Evolutionary conservation across 2,888 invertebrate species (phyloP).

Genomic region (Amiota mariae): DNA sequence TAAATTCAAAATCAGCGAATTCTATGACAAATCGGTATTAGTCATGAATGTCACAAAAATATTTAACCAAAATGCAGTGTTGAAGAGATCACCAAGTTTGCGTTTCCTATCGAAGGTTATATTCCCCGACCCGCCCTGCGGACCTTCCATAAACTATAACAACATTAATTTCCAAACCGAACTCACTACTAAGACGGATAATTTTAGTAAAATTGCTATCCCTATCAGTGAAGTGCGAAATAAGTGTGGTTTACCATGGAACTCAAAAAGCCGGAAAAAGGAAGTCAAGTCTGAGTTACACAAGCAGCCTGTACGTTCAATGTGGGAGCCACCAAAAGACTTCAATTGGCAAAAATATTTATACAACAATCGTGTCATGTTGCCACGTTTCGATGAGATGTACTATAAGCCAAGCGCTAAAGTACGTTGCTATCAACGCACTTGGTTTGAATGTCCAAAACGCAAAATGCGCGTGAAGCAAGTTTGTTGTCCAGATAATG

Average conservation of each 20-base stretch:
- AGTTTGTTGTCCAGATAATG: constrained; percentile 49
- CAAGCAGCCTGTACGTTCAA: not conserved
- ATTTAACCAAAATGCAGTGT: too few species aligned
- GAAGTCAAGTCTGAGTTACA: not conserved
- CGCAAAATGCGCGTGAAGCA: constrained; percentile 41
- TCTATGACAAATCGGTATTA: too few species aligned
- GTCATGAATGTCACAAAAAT: too few species aligned
- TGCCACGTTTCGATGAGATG: constrained; percentile 41
- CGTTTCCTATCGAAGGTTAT: not conserved
- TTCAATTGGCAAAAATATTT: not conserved
- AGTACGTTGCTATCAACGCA: constrained; percentile 51
- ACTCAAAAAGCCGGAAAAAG: not conserved
- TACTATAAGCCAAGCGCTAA: constrained; percentile 42
- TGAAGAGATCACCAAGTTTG: too few species aligned
- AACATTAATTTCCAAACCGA: too few species aligned
- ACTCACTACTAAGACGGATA: too few species aligned
- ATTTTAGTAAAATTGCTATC: not conserved
- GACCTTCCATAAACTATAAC: not conserved
- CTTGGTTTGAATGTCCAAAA: constrained; percentile 60
- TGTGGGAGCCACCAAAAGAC: constrained; percentile 5
- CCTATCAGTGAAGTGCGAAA: not conserved
- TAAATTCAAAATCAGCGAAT: too few species aligned
- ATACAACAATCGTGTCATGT: constrained; percentile 30
- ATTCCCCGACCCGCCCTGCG: constrained; percentile 9
- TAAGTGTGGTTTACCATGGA: constrained; percentile 1